A percentile compares a stretch with the other conserved stretches of the same genome.
Evolutionary conservation across 2,888 invertebrate species (phyloP).

Genomic region (Melanostoma mellinum): DNA sequence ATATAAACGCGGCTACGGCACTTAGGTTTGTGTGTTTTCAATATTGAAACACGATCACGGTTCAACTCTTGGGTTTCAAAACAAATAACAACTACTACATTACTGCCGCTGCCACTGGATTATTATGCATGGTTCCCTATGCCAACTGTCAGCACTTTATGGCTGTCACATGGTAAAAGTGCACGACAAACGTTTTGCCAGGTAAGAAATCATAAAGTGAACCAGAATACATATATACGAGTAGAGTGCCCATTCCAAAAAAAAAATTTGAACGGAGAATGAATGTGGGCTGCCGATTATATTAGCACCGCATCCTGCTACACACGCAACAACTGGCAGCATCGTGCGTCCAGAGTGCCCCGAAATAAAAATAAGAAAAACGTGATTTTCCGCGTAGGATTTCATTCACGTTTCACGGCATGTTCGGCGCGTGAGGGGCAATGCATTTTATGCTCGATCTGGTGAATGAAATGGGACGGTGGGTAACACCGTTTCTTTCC

Average conservation of each 20-base stretch:
- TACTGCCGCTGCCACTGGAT: constrained; percentile 1
- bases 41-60: constrained; percentile 47
- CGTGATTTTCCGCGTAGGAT: constrained; percentile 47
- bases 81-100: constrained; percentile 32
- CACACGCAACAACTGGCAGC: constrained; percentile 36
- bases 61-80: constrained; percentile 52
- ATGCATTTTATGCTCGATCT: constrained; percentile 33
- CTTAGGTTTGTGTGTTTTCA: constrained; percentile 6
- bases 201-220: constrained; percentile 54
- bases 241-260: constrained; percentile 29
- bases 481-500: not conserved
- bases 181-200: constrained; percentile 10
- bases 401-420: constrained; percentile 26
- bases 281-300: constrained; percentile 54
- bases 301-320: constrained; percentile 63
- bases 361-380: constrained; percentile 30
- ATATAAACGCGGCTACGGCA: not conserved
- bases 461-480: constrained; percentile 46
- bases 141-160: constrained; percentile 36
- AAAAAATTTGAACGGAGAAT: not conserved
- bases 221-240: constrained; percentile 4
- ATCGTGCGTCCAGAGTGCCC: constrained; percentile 40
- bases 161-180: constrained; percentile 35
- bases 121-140: constrained; percentile 20
- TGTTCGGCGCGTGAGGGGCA: constrained; percentile 9